Percentiles rank a stretch among this genome's conserved stretches.
phyloP scores from a whole-genome alignment of 1,140 invertebrate genomes.

The Batillaria attramentaria region DNA sequence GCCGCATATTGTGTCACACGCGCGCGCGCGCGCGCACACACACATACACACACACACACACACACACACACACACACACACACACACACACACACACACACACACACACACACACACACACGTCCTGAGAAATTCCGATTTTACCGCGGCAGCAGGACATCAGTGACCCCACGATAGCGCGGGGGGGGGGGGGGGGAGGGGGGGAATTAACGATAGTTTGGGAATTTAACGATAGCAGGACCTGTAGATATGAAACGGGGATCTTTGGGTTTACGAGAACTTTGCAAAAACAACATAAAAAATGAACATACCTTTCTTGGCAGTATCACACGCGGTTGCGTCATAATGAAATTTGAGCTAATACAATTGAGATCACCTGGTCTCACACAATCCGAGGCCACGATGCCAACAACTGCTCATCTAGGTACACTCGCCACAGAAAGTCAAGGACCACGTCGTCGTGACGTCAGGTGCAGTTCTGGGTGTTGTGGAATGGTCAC shows the following conservation, averaged over 20 bases:
- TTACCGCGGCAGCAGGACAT: background rate
- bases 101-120: constrained; percentile 2
- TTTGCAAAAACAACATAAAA: background rate
- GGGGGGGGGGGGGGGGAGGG: too few relatives aligned
- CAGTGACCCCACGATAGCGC: too few relatives aligned
- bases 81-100: background rate
- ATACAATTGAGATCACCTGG: too few relatives aligned
- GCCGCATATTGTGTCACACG: background rate
- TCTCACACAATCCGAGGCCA: too few relatives aligned
- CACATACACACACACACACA: background rate
- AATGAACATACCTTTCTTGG: too few relatives aligned
- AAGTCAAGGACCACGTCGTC: background rate
- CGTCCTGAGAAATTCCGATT: background rate
- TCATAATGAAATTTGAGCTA: too few relatives aligned
- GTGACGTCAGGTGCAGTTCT: background rate
- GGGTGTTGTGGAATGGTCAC: background rate
- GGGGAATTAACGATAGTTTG: background rate
- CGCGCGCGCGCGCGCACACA: background rate
- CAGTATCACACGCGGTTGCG: too few relatives aligned
- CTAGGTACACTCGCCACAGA: background rate
- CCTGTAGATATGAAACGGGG: background rate
- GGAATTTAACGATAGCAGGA: background rate
- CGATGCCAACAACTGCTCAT: too few relatives aligned
- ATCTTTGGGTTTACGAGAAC: background rate
- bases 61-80: background rate